A percentile compares a stretch with the other conserved stretches of the same genome.
Conservation (phyloP, 2,888 invertebrate species). For the Synergus gifuensis region DNA sequence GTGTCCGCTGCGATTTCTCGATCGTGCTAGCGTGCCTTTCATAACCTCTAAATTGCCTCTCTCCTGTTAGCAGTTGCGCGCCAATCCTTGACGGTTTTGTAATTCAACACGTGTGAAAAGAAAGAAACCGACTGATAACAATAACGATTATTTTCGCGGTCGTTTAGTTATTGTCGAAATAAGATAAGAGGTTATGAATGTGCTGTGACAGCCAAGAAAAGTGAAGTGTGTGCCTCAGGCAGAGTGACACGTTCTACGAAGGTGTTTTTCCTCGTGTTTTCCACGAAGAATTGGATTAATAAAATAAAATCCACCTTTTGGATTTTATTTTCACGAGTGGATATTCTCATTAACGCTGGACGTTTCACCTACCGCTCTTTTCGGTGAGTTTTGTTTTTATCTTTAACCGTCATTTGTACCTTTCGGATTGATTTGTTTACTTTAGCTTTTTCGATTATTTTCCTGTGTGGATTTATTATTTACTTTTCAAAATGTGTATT, state of each 20-base stretch:
- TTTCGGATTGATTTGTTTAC: not conserved
- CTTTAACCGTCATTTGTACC: not conserved
- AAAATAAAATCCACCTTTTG: no score
- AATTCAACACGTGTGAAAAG: slow-evolving; percentile 24
- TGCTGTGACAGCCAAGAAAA: slow-evolving; percentile 17
- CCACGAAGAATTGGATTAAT: no score
- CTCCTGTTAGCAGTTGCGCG: slow-evolving; percentile 61
- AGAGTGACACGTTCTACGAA: slow-evolving; percentile 14
- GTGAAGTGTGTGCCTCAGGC: slow-evolving; percentile 31
- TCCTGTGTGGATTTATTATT: no score
- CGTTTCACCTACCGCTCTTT: slow-evolving; percentile 45
- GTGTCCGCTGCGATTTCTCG: slow-evolving; percentile 46
- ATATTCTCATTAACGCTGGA: slow-evolving; percentile 10
- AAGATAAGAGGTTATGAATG: slow-evolving; percentile 2
- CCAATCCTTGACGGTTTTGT: slow-evolving; percentile 45
- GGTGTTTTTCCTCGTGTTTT: not conserved
- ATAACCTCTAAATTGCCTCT: slow-evolving; percentile 66
- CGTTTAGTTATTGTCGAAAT: not conserved
- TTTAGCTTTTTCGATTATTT: not conserved
- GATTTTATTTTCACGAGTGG: slow-evolving; percentile 23
- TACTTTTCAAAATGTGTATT: no score
- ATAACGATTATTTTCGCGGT: slow-evolving; percentile 46
- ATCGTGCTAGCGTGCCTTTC: slow-evolving; percentile 51
- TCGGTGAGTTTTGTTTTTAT: slow-evolving; percentile 17
- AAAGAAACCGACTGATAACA: slow-evolving; percentile 47